These are phyloP conservation scores for Rousettus madagascariensis DNA, from an alignment of 2,797 vertebrate species.

Conservation along the genomic window DNA sequence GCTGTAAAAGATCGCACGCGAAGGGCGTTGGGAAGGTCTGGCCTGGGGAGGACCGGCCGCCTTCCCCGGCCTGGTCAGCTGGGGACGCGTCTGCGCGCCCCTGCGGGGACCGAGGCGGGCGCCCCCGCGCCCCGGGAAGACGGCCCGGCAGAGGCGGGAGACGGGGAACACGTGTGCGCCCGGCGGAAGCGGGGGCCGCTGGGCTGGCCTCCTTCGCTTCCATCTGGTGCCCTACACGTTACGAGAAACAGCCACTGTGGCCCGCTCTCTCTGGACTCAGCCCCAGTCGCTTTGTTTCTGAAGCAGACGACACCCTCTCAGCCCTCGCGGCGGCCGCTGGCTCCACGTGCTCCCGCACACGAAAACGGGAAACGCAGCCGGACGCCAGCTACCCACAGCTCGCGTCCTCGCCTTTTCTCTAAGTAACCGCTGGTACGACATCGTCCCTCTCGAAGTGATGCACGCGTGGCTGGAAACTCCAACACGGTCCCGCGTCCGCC, in stretches of 20 bases:
- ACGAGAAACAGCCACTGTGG: neutral
- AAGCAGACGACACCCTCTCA: conserved; percentile 66
- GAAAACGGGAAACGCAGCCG: conserved; percentile 70
- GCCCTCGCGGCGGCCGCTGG: neutral
- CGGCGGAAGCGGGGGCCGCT: too few relatives aligned
- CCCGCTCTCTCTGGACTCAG: neutral
- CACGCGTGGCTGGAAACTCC: conserved; percentile 45
- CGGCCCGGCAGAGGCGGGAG: too few relatives aligned
- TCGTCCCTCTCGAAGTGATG: conserved; percentile 27
- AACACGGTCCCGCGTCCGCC: neutral
- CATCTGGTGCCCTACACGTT: neutral
- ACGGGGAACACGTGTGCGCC: too few relatives aligned
- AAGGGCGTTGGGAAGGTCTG: conserved; percentile 77
- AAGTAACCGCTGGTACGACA: neutral
- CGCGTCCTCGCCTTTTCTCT: conserved; percentile 50
- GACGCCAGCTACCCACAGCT: conserved; percentile 66
- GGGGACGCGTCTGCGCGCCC: too few relatives aligned
- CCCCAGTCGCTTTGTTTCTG: conserved; percentile 68
- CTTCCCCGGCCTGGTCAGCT: too few relatives aligned
- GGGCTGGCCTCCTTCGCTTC: too few relatives aligned
- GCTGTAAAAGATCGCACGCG: conserved; percentile 82
- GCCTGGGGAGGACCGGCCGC: too few relatives aligned
- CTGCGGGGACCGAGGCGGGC: too few relatives aligned
- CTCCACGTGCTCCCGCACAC: conserved; percentile 75
- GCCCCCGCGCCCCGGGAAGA: too few relatives aligned